These are phyloP conservation scores for Deroplatys truncata DNA, from an alignment of 2,888 invertebrate genomes.

Conservation along the genomic window DNA sequence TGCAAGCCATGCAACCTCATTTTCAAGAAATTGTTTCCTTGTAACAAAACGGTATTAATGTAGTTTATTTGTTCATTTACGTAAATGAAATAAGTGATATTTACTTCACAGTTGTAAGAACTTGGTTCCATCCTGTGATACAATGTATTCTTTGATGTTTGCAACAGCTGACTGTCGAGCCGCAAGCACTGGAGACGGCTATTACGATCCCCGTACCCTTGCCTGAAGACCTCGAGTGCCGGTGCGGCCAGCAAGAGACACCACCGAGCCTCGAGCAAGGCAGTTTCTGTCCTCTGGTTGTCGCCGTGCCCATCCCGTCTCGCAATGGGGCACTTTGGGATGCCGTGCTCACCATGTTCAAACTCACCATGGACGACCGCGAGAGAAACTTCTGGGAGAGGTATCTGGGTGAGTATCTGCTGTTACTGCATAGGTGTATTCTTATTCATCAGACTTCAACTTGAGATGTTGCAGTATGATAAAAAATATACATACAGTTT, in stretches of 20 bases:
- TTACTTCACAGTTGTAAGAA: too few relatives aligned
- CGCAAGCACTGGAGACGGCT: not conserved
- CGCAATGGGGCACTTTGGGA: conserved; percentile 37
- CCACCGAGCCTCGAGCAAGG: not conserved
- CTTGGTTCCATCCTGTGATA: too few relatives aligned
- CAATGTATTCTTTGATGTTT: not conserved
- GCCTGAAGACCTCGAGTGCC: not conserved
- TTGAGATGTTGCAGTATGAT: too few relatives aligned
- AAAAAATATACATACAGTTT: too few relatives aligned
- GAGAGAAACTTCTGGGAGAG: conserved; percentile 39
- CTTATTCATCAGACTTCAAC: too few relatives aligned
- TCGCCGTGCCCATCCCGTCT: not conserved
- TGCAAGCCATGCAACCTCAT: too few relatives aligned
- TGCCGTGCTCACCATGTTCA: conserved; percentile 37
- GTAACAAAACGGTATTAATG: too few relatives aligned
- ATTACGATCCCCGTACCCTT: not conserved
- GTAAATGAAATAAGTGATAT: too few relatives aligned
- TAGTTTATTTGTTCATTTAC: too few relatives aligned
- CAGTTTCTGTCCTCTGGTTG: not conserved
- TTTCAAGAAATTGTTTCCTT: too few relatives aligned
- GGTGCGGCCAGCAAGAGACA: not conserved
- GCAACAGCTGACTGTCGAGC: not conserved
- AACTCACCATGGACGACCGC: conserved; percentile 35
- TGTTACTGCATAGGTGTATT: too few relatives aligned
- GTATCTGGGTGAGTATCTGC: conserved; percentile 35